Evolutionary conservation across 53 echinoderm and acorn worm species (phyloP).

Genomic region (Crossaster papposus): DNA sequence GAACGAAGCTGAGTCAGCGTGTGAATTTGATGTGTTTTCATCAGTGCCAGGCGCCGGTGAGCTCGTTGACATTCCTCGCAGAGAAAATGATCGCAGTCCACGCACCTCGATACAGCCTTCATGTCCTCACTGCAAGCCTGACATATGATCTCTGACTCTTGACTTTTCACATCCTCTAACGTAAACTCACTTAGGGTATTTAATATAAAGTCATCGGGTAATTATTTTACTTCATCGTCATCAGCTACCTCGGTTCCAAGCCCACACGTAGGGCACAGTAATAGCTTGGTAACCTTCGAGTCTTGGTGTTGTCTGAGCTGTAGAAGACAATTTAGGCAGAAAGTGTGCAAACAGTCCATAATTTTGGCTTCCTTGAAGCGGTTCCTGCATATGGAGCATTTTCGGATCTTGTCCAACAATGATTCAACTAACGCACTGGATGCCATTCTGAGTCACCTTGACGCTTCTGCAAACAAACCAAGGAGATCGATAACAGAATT

Average conservation of each 20-base stretch:
- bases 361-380: background rate
- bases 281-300: background rate
- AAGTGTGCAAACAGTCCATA: conserved; percentile 10
- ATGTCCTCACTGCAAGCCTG: conserved; percentile 6
- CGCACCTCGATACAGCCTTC: conserved; percentile 10
- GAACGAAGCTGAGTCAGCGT: conserved; percentile 4
- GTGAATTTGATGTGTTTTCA: conserved; percentile 9
- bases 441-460: background rate
- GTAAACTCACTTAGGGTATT: background rate
- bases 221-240: background rate
- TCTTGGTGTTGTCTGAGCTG: conserved; percentile 12
- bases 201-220: conserved; percentile 10
- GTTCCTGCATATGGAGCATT: background rate
- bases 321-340: background rate
- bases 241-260: background rate
- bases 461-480: background rate
- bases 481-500: background rate
- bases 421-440: background rate
- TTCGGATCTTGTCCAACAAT: background rate
- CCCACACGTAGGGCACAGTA: conserved; percentile 3
- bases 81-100: conserved; percentile 24
- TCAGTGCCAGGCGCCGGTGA: conserved; percentile 1
- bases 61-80: conserved; percentile 25
- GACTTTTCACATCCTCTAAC: background rate
- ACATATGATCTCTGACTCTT: background rate